Percentiles rank a stretch among this genome's conserved stretches.
phyloP scores from a whole-genome alignment of 2,888 invertebrate genomes.

The Zootermopsis nevadensis region DNA sequence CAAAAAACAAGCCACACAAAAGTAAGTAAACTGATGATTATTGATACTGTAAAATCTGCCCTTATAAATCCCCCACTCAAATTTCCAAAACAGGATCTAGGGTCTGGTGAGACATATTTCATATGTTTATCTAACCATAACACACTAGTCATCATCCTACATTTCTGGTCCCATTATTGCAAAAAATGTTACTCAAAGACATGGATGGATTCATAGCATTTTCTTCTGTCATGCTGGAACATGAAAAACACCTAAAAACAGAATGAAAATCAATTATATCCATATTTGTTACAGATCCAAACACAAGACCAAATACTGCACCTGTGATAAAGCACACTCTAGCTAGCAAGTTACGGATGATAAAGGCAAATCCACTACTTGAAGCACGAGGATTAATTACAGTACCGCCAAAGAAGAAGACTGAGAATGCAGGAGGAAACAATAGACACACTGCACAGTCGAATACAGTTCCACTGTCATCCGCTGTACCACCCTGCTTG shows the following conservation, averaged over 20 bases:
- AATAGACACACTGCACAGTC: too few species aligned
- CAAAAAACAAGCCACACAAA: constrained; percentile 62
- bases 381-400: constrained; percentile 17
- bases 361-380: constrained; percentile 32
- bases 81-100: too few species aligned
- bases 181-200: background rate
- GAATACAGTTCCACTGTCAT: too few species aligned
- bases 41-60: background rate
- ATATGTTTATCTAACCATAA: too few species aligned
- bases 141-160: too few species aligned
- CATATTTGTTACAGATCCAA: background rate
- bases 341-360: constrained; percentile 33
- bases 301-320: background rate
- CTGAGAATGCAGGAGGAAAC: background rate
- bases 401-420: background rate
- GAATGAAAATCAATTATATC: background rate
- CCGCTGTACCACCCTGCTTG: too few species aligned
- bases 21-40: background rate
- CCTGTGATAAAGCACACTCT: constrained; percentile 5
- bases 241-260: background rate
- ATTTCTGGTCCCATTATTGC: too few species aligned
- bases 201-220: background rate
- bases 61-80: background rate
- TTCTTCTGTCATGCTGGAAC: background rate
- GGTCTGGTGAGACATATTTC: too few species aligned